Percentiles rank a stretch among this genome's conserved stretches.
These are phyloP conservation scores for Coregonus ussuriensis DNA, from an alignment of 2,797 vertebrate species.

Conservation along the genomic window DNA sequence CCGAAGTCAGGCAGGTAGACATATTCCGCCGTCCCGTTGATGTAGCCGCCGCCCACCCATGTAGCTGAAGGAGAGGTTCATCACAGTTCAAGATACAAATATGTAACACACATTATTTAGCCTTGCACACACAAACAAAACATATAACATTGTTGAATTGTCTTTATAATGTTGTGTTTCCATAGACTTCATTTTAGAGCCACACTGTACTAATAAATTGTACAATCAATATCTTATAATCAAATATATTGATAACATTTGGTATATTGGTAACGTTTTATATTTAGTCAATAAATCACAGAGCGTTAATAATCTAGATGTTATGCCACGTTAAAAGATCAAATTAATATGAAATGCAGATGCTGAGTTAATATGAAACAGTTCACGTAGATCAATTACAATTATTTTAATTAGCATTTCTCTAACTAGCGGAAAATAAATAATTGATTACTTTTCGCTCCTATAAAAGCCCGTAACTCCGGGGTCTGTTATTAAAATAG, in stretches of 20 bases:
- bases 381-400: neutral
- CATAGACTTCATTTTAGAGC: neutral
- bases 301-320: no score
- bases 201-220: neutral
- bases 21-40: conserved; percentile 96
- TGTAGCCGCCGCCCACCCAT: conserved; percentile 98
- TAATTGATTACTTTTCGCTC: conserved; percentile 24
- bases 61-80: conserved; percentile 80
- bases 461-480: conserved; percentile 5
- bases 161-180: conserved; percentile 31
- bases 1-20: conserved; percentile 92
- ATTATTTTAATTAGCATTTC: conserved; percentile 21
- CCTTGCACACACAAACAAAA: neutral
- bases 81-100: neutral
- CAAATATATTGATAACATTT: no score
- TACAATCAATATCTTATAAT: neutral
- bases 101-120: neutral
- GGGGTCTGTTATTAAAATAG: conserved; percentile 16
- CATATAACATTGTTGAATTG: conserved; percentile 36
- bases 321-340: neutral
- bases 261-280: no score
- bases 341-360: neutral
- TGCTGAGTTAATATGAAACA: neutral
- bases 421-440: conserved; percentile 26
- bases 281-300: no score